phyloP scores from a whole-genome alignment of 2,888 invertebrate species.

The Nephrotoma appendiculata region DNA sequence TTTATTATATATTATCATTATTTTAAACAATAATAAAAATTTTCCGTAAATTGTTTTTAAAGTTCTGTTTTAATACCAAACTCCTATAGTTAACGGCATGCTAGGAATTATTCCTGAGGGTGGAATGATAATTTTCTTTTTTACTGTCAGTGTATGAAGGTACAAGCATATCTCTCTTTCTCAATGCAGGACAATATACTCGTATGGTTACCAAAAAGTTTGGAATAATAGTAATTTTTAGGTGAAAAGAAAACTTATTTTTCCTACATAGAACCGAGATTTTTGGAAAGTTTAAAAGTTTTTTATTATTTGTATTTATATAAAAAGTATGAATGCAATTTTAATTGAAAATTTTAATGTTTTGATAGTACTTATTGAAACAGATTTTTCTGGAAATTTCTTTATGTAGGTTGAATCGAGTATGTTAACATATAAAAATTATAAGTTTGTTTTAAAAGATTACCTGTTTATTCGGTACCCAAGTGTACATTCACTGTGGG shows the following conservation, averaged over 20 bases:
- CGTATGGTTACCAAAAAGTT: neutral
- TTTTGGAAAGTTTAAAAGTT: neutral
- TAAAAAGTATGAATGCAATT: neutral
- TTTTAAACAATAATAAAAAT: neutral
- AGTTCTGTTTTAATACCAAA: neutral
- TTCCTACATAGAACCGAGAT: no score
- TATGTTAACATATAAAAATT: no score
- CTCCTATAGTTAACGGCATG: neutral
- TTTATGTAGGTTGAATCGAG: no score
- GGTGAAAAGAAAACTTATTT: neutral
- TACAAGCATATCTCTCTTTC: neutral
- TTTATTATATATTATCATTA: neutral
- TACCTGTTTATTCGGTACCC: no score
- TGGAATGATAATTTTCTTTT: neutral
- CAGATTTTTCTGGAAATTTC: neutral
- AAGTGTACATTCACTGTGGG: no score
- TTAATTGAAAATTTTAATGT: neutral
- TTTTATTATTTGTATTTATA: neutral
- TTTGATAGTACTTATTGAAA: neutral
- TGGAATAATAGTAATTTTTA: neutral
- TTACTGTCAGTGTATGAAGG: neutral
- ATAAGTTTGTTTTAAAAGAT: no score
- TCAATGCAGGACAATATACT: neutral
- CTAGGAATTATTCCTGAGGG: neutral
- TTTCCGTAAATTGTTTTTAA: neutral